Conservation (phyloP, 1,140 invertebrate species). For the Palaemon carinicauda region DNA sequence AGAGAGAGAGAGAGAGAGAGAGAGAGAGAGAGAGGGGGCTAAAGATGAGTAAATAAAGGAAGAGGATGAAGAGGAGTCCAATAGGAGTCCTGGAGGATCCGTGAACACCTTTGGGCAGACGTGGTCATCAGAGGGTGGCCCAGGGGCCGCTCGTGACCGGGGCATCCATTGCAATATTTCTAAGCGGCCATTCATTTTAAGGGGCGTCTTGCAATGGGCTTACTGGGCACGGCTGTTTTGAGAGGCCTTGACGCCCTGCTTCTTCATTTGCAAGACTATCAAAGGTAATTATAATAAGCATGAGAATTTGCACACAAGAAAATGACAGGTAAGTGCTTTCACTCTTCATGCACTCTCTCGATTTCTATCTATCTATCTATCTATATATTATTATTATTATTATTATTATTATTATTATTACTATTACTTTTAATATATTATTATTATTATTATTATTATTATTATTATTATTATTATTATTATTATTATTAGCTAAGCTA, state of each 20-base stretch:
- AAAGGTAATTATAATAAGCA: background rate
- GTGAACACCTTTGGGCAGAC: constrained; percentile 37
- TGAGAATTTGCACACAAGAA: background rate
- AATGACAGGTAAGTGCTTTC: background rate
- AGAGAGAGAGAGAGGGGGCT: background rate
- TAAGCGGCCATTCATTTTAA: constrained; percentile 52
- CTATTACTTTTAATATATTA: too few species aligned
- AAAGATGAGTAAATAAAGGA: background rate
- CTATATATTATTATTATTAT: too few species aligned
- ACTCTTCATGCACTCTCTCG: background rate
- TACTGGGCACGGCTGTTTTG: constrained; percentile 22
- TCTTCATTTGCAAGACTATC: constrained; percentile 37
- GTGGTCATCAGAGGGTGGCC: constrained; percentile 22
- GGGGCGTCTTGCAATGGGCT: constrained; percentile 33
- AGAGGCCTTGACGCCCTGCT: constrained; percentile 3
- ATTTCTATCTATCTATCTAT: background rate
- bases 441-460: too few species aligned
- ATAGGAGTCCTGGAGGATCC: background rate
- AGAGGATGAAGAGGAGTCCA: background rate
- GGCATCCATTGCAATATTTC: constrained; percentile 44
- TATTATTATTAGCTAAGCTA: too few species aligned
- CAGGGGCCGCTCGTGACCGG: constrained; percentile 37
- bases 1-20: background rate
- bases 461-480: too few species aligned
- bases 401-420: too few species aligned